Conservation (phyloP, 2,113 vertebrate species). For the Brachypteracias leptosomus region DNA sequence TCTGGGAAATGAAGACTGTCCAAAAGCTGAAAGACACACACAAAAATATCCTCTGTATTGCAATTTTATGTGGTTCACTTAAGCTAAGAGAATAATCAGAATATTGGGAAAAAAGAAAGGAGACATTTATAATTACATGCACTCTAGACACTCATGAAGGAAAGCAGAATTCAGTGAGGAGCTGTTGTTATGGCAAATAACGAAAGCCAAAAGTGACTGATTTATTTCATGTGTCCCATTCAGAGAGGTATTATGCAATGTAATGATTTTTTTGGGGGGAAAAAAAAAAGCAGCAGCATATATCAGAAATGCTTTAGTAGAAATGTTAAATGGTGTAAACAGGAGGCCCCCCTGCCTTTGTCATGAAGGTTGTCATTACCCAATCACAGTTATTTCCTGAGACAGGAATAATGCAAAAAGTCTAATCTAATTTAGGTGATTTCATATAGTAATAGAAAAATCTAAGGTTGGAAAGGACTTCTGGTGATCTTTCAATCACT, state of each 20-base stretch:
- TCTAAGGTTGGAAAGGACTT: not conserved
- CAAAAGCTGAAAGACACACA: not conserved
- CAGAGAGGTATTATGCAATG: not conserved
- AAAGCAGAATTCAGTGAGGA: not conserved
- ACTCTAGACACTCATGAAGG: not conserved
- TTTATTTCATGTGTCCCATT: not conserved
- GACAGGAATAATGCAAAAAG: not conserved
- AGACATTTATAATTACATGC: not conserved
- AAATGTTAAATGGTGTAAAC: not conserved
- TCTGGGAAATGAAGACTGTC: not conserved
- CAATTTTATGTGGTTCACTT: not conserved
- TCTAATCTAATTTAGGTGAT: not conserved
- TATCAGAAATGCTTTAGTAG: not conserved
- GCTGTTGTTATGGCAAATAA: not conserved
- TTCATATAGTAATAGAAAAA: not conserved
- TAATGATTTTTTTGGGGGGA: not conserved
- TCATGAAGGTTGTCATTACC: not conserved
- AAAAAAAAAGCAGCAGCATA: not conserved
- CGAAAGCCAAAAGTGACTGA: not conserved
- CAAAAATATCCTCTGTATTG: not conserved
- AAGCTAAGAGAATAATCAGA: not conserved
- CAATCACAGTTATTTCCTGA: not conserved
- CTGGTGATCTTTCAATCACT: not conserved
- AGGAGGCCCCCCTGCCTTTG: not conserved
- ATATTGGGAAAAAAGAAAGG: not conserved